Evolutionary conservation across 2,797 vertebrate species (phyloP).

Genomic region (Antrozous pallidus): DNA sequence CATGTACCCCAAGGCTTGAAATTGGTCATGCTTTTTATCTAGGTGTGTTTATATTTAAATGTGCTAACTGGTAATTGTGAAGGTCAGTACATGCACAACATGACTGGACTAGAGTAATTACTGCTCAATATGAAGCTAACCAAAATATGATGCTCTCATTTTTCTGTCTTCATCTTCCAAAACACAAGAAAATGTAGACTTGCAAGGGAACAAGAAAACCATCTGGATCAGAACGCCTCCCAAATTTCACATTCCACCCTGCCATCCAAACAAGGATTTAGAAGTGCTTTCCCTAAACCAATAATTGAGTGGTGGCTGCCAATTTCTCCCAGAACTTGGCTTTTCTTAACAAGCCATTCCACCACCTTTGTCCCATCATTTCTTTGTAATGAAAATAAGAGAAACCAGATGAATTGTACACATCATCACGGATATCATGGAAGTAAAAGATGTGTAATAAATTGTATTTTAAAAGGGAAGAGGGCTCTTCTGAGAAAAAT

Average conservation of each 20-base stretch:
- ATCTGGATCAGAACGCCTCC: slow-evolving; percentile 57
- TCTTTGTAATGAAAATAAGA: slow-evolving; percentile 60
- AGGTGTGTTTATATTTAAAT: slow-evolving; percentile 31
- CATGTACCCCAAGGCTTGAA: background rate
- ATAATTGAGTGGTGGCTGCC: slow-evolving; percentile 50
- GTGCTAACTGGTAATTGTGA: slow-evolving; percentile 13
- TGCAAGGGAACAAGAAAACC: slow-evolving; percentile 35
- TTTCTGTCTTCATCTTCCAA: slow-evolving; percentile 40
- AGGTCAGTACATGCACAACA: background rate
- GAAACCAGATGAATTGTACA: slow-evolving; percentile 57
- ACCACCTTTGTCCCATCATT: slow-evolving; percentile 41
- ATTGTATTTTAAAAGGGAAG: background rate
- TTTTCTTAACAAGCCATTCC: slow-evolving; percentile 50
- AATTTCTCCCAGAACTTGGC: slow-evolving; percentile 63
- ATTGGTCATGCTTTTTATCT: background rate
- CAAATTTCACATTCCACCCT: slow-evolving; percentile 47
- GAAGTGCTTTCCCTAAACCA: slow-evolving; percentile 62
- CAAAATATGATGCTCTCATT: slow-evolving; percentile 27
- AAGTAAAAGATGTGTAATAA: slow-evolving; percentile 42
- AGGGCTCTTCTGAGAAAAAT: slow-evolving; percentile 47
- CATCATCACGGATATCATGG: slow-evolving; percentile 34
- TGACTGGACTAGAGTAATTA: background rate
- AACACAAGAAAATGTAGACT: slow-evolving; percentile 53
- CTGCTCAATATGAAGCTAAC: slow-evolving; percentile 27
- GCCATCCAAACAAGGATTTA: slow-evolving; percentile 62